Base-by-base conservation (phyloP, 2,888 invertebrate genomes). In the Apotomis capreana region DNA sequence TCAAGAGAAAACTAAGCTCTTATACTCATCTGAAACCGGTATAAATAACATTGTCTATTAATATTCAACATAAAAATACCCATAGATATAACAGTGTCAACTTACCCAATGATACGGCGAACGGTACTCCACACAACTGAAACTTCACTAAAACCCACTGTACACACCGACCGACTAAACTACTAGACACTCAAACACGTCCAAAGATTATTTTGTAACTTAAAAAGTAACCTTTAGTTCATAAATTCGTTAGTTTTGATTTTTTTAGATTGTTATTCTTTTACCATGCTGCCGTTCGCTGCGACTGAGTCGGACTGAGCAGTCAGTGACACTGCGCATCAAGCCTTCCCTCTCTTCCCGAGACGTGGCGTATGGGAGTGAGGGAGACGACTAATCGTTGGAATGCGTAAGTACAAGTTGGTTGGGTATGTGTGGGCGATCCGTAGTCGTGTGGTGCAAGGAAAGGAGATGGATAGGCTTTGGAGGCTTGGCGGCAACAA, bases 301-400 rank as follows among this genome's bases (percentile, higher is more conserved):
- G 85, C 79, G 68, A 78, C 86, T 76, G 80, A 81, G 81, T 82
- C 82, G 81, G 79, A 90, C 90, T 90, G 88, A 89, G 77, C 86
- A 84, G 92, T 92, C 92, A 92, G 83, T 92, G 92, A 91, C 92
- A 91, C 88, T 91, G 90, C 89, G 89, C 89, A 88, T 75, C 81
- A 84, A 76, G 77, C 82, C 78, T 77, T 89, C 90, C 84, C 87
- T 81, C 74, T 92, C 88, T 78, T 75, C 77, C 82, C 69, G 70
- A 64, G 64, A 63, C 70, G 73, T 37, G 64, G 70, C 71, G 26
- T 65, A 61, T 75, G 75, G 55, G 79, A 49, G 60, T 68, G 69
- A 89, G 78, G 73, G 86, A 87, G 89, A 88, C 68, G 73, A 77
- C 77, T 77, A 79, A 87, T 78, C 82, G 78, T 79, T 83, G 89